Percentiles rank a stretch among this genome's conserved stretches.
These are phyloP conservation scores for Pempheris klunzingeri DNA, from an alignment of 2,797 vertebrate species.

Conservation along the genomic window DNA sequence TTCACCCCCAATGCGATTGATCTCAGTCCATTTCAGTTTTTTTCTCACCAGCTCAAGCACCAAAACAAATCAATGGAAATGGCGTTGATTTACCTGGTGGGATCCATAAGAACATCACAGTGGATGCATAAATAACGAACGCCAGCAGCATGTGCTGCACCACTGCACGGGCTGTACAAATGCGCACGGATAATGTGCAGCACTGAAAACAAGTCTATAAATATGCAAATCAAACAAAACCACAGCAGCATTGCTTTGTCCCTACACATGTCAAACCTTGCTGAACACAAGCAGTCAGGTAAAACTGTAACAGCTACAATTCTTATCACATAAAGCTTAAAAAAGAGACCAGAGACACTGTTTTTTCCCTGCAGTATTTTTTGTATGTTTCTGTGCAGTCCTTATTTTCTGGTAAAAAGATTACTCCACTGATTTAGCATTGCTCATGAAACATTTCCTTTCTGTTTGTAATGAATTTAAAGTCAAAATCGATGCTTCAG, in stretches of 20 bases:
- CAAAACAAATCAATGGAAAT: conserved; percentile 56
- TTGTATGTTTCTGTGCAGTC: not conserved
- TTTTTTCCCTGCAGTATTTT: not conserved
- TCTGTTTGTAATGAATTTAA: too few relatives aligned
- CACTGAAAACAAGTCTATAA: conserved; percentile 23
- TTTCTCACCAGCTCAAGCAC: conserved; percentile 10
- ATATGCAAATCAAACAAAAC: conserved; percentile 39
- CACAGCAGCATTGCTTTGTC: not conserved
- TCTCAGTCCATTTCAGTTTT: conserved; percentile 20
- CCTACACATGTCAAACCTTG: not conserved
- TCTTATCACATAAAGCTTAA: too few relatives aligned
- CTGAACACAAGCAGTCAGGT: conserved; percentile 11
- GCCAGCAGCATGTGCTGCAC: conserved; percentile 10
- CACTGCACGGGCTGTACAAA: conserved; percentile 20
- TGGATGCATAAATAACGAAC: conserved; percentile 35
- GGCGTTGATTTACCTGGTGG: conserved; percentile 37
- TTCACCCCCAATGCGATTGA: conserved; percentile 49
- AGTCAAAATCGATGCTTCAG: not conserved
- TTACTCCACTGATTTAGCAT: not conserved
- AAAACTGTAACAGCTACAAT: not conserved
- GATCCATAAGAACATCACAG: conserved; percentile 17
- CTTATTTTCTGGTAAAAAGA: not conserved
- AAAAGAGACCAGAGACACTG: too few relatives aligned
- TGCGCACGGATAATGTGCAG: not conserved
- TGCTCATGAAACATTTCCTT: too few relatives aligned